Base-by-base conservation (phyloP, 2,888 invertebrate species). In the Hetaerina titia region DNA sequence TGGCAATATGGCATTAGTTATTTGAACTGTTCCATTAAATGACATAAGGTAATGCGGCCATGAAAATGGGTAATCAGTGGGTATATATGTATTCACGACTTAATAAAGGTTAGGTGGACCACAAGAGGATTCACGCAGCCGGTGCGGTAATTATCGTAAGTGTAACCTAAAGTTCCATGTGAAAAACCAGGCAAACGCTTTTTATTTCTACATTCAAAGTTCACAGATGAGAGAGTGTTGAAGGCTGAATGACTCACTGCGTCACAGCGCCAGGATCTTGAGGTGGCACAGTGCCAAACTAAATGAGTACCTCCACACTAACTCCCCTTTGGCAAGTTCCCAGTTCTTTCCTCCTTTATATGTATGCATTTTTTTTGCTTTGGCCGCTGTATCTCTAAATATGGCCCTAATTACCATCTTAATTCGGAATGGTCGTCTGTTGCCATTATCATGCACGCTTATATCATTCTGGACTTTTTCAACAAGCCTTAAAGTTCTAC, bases 331-430 rank as follows among this genome's bases (percentile, higher is more conserved):
- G n/a, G 69, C 69, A n/a, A n/a, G n/a, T 69, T n/a, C n/a, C 69
- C 69, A 69, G 69, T n/a, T 69, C n/a, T 69, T 69, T n/a, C 69
- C 6, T 9, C 63, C 63, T 63, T 69, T 17, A n/a, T 17, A 22
- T 69, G n/a, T 69, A 11, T 69, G n/a, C n/a, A 17, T 22, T 7
- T 69, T 69, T 69, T 69, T 69, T 69, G 69, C 69, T 69, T n/a
- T 9, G n/a, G 22, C 9, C 19, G 69, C 69, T 69, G 69, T 69
- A 22, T 69, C 69, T n/a, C 69, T 69, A 69, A 69, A 69, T 69
- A 69, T 69, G 69, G n/a, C 69, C 69, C 69, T 69, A 69, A 69
- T 69, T 69, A 69, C 69, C 69, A 69, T 69, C 69, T 69, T 69
- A 69, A 69, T 69, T 69, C n/a, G 69, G n/a, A n/a, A n/a, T 69